A percentile compares a stretch with the other conserved stretches of the same genome.
phyloP scores from a whole-genome alignment of 2,113 vertebrate genomes.

The Rhinolophus ferrumequinum region DNA sequence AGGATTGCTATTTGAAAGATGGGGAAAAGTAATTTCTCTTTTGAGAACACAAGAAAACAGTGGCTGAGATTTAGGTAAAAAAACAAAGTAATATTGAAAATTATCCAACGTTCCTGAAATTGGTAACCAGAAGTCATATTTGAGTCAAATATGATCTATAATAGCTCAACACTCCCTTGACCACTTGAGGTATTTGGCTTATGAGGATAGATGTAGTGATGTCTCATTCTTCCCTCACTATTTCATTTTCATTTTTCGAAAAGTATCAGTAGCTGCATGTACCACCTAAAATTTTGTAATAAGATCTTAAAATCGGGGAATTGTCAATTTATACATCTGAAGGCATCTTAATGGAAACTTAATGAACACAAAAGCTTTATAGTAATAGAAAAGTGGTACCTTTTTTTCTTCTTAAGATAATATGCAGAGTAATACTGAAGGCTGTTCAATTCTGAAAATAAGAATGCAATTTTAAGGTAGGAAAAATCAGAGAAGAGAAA shows the following conservation, averaged over 20 bases:
- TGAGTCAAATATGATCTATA: neutral
- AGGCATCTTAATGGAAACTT: slow-evolving; percentile 7
- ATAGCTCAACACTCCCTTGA: neutral
- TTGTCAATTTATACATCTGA: neutral
- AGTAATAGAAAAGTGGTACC: neutral
- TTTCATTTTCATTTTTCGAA: slow-evolving; percentile 45
- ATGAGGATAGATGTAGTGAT: neutral
- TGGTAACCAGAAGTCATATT: neutral
- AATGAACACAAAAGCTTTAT: neutral
- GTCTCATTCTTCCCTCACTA: neutral
- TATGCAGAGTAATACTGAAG: neutral
- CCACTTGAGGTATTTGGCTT: neutral
- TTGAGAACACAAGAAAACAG: slow-evolving; percentile 11
- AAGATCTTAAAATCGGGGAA: neutral
- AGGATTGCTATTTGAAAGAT: neutral
- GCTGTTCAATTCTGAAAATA: slow-evolving; percentile 6
- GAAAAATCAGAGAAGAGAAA: slow-evolving; percentile 39
- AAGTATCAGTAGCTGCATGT: neutral
- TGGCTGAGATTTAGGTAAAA: slow-evolving; percentile 15
- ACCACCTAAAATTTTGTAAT: slow-evolving; percentile 34
- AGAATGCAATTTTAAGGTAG: slow-evolving; percentile 39
- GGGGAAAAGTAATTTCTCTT: neutral
- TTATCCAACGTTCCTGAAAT: neutral
- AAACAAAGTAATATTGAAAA: slow-evolving; percentile 10
- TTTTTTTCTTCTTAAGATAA: neutral